phyloP scores from a whole-genome alignment of 2,797 vertebrate genomes.

The Sebastes minor region DNA sequence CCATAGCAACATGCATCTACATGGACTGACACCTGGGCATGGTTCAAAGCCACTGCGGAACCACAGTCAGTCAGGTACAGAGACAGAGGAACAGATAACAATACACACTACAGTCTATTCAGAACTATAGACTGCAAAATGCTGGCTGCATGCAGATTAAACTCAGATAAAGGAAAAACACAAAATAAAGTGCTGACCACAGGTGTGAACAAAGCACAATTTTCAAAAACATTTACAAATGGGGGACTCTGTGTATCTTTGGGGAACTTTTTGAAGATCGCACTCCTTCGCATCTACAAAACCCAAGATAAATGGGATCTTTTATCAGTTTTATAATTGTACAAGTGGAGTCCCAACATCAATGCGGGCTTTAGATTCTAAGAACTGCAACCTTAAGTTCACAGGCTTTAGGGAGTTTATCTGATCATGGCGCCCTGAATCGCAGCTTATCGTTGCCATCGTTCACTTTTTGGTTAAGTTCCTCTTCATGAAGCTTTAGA shows the following conservation, averaged over 20 bases:
- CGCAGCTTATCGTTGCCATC: constrained; percentile 61
- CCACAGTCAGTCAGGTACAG: constrained; percentile 65
- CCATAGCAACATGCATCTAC: constrained; percentile 49
- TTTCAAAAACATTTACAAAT: constrained; percentile 72
- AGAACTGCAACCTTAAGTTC: constrained; percentile 73
- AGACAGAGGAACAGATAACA: constrained; percentile 74
- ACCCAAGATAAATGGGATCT: constrained; percentile 64
- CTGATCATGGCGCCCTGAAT: constrained; percentile 63
- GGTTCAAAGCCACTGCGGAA: constrained; percentile 71
- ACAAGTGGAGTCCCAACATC: constrained; percentile 66
- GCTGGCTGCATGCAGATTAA: constrained; percentile 76
- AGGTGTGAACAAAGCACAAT: constrained; percentile 76
- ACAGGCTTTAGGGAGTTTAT: constrained; percentile 66
- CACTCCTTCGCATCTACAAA: constrained; percentile 50
- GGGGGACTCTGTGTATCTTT: constrained; percentile 52
- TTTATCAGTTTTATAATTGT: constrained; percentile 79
- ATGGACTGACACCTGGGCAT: constrained; percentile 70
- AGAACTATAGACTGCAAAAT: constrained; percentile 76
- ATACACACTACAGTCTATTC: constrained; percentile 78
- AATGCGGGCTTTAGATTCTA: constrained; percentile 62
- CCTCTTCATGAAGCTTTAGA: constrained; percentile 40
- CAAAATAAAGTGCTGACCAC: constrained; percentile 73
- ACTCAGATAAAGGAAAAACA: constrained; percentile 66
- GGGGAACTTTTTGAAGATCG: constrained; percentile 66
- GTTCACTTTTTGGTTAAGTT: constrained; percentile 54